Evolutionary conservation across 1,140 invertebrate species (phyloP), one percentile per base, ranked within the genome.

Genomic region (Mizuhopecten yessoensis): DNA sequence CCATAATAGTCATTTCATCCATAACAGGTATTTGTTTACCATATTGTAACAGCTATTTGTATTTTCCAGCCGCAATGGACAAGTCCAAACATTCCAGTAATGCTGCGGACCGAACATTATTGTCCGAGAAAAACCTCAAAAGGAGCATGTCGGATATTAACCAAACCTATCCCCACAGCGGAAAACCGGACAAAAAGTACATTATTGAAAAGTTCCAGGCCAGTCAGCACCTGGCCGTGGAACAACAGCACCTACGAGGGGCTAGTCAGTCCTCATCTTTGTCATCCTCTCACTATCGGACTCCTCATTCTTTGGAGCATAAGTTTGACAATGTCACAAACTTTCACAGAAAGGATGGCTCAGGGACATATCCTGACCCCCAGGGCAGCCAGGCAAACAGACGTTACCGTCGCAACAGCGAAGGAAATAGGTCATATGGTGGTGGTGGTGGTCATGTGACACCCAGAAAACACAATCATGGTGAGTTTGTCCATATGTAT

Each of bases 161-260:
- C 39, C 45, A 36, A 29, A 33, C 13, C 34, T 36, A 90, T 36
- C 87, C 90, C 45, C 90, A 91, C 45, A 88, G 90, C 88, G 92
- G 90, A 42, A 92, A 92, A 90, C 92, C 92, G 13, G 92, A 92
- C 90, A 92, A 92, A 92, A 88, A 89, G n/a, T 92, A 89, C 86
- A 90, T 92, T 57, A 90, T 92, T 88, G 57, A 92, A 89, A 92
- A 92, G 87, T 92, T 92, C 45, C 92, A 92, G 49, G 92, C 89
- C 86, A 92, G 92, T 88, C 92, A 92, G 45, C 36, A 88, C 45
- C 89, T 90, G n/a, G 88, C 87, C 23, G 49, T 88, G 20, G 75
- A 75, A 34, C 49, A 87, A 39, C 89, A 75, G 29, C 57, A 75
- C 23, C 57, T 75, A n/a, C 57, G 57, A 75, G 57, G 57, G 11